Evolutionary conservation across 2,888 invertebrate species (phyloP).

Genomic region (Tipula lateralis): DNA sequence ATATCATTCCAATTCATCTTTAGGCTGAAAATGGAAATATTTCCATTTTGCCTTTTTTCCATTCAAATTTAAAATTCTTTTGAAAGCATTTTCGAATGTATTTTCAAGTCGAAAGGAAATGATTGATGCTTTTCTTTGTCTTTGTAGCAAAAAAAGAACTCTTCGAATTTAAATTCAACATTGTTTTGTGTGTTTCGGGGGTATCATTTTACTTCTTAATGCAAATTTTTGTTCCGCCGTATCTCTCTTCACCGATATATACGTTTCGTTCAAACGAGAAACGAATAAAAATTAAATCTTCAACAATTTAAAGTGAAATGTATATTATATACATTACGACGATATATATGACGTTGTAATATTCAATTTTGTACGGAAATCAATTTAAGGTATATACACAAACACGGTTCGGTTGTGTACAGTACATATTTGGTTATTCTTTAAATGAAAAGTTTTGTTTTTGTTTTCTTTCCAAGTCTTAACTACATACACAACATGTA

Average conservation of each 20-base stretch:
- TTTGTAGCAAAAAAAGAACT: neutral
- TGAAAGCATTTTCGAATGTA: neutral
- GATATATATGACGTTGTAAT: neutral
- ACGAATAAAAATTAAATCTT: neutral
- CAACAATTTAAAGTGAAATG: neutral
- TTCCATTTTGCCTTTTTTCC: neutral
- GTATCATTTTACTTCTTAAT: neutral
- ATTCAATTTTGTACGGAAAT: neutral
- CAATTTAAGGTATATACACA: neutral
- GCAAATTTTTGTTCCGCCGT: neutral
- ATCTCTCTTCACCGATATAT: neutral
- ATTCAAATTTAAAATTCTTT: slow-evolving; percentile 24
- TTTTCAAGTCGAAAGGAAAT: neutral
- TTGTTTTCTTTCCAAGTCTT: neutral
- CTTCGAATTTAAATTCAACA: neutral
- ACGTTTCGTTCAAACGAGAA: too few relatives aligned
- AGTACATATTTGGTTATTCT: neutral
- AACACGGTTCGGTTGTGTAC: neutral
- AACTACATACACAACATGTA: slow-evolving; percentile 7
- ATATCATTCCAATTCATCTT: neutral
- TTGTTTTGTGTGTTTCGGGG: neutral
- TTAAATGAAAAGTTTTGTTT: neutral
- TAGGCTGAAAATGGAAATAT: neutral
- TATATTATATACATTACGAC: neutral
- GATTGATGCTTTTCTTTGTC: slow-evolving; percentile 24